These are phyloP conservation scores for Phalacrocorax aristotelis DNA, from an alignment of 2,113 vertebrate species.

Conservation along the genomic window DNA sequence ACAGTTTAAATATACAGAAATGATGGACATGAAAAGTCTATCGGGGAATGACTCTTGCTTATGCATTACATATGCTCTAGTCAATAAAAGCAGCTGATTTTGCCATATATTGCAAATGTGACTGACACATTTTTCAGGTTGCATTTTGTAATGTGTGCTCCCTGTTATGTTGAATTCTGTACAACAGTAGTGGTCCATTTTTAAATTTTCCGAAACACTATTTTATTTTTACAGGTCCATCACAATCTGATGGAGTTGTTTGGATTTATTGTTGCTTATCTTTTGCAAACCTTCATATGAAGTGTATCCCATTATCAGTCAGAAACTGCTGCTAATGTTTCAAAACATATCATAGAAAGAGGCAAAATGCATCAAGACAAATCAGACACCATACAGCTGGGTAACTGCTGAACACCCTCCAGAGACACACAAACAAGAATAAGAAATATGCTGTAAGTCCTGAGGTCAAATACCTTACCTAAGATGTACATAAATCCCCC, in stretches of 20 bases:
- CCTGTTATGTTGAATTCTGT: background rate
- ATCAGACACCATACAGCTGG: background rate
- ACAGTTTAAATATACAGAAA: background rate
- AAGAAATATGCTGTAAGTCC: constrained; percentile 1
- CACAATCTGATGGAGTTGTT: background rate
- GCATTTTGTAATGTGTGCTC: background rate
- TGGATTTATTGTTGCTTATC: background rate
- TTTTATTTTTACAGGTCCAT: background rate
- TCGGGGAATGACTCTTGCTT: background rate
- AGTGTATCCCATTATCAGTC: background rate
- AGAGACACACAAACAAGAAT: background rate
- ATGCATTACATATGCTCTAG: background rate
- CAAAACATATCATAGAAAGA: background rate
- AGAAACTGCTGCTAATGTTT: constrained; percentile 2
- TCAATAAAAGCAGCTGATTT: background rate
- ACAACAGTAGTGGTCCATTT: background rate
- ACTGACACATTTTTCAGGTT: background rate
- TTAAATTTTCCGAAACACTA: background rate
- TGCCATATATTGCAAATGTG: background rate
- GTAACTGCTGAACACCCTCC: background rate
- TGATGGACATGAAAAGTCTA: background rate
- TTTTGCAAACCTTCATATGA: background rate
- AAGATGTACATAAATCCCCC: constrained; percentile 15
- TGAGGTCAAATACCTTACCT: constrained; percentile 43
- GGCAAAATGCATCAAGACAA: background rate